Percentiles rank a stretch among this genome's conserved stretches.
These are phyloP conservation scores for Ameiurus melas DNA, from an alignment of 2,113 vertebrate genomes.

Conservation along the genomic window DNA sequence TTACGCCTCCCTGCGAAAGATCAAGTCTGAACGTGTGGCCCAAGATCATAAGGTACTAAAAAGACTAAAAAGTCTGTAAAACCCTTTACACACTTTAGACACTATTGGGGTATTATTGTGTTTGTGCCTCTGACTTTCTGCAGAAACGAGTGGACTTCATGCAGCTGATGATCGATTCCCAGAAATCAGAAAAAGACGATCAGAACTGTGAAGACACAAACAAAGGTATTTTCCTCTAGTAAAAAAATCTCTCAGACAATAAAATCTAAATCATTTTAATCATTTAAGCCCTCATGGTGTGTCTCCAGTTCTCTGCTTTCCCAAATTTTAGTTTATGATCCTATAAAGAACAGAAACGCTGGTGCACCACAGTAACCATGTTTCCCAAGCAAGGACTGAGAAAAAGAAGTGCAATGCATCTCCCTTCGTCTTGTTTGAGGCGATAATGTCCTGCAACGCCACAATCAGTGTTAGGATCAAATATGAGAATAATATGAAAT, in stretches of 20 bases:
- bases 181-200: conserved; percentile 45
- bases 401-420: too few species aligned
- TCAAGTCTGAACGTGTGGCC: conserved; percentile 59
- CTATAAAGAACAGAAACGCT: background rate
- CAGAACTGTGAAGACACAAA: background rate
- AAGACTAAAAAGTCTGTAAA: background rate
- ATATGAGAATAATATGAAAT: too few species aligned
- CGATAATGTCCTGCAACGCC: too few species aligned
- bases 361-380: too few species aligned
- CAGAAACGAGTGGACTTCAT: conserved; percentile 82
- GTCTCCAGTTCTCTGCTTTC: background rate
- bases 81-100: background rate
- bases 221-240: conserved; percentile 3
- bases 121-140: background rate
- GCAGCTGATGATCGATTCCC: conserved; percentile 84
- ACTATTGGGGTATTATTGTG: background rate
- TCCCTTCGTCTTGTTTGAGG: too few species aligned
- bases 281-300: background rate
- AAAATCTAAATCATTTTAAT: background rate
- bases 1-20: conserved; percentile 54
- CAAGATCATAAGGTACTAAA: conserved; percentile 48
- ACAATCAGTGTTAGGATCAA: too few species aligned
- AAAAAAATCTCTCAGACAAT: background rate
- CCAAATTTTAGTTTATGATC: background rate
- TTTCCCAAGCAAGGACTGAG: too few species aligned